A percentile compares a stretch with the other conserved stretches of the same genome.
Evolutionary conservation across 2,113 vertebrate species (phyloP).

Genomic region (Seriola dumerili): DNA sequence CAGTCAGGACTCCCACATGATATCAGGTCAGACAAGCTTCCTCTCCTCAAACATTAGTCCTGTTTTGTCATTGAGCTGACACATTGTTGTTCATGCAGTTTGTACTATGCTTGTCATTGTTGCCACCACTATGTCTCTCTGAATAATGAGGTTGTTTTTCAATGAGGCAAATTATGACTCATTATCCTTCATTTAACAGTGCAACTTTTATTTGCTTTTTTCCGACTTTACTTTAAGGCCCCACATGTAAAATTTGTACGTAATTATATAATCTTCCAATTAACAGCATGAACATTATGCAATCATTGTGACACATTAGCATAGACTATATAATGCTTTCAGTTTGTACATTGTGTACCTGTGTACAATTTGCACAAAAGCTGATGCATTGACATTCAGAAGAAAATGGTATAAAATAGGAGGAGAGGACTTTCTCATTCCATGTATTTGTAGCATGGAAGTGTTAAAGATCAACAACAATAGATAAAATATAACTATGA

Average conservation of each 20-base stretch:
- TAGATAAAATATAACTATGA: no score
- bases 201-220: slow-evolving; percentile 42
- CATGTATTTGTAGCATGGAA: not conserved
- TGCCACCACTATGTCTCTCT: slow-evolving; percentile 14
- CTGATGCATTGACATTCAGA: not conserved
- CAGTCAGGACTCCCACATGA: slow-evolving; percentile 98
- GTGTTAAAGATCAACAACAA: not conserved
- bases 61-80: slow-evolving; percentile 40
- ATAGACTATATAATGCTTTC: not conserved
- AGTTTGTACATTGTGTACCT: slow-evolving; percentile 7
- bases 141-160: slow-evolving; percentile 49
- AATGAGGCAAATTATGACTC: slow-evolving; percentile 55
- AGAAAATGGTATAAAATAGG: slow-evolving; percentile 4
- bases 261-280: slow-evolving; percentile 18
- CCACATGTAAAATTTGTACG: not conserved
- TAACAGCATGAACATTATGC: slow-evolving; percentile 8
- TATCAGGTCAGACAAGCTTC: slow-evolving; percentile 89
- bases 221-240: slow-evolving; percentile 14
- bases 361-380: not conserved
- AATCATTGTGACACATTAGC: not conserved
- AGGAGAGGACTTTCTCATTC: not conserved
- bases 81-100: slow-evolving; percentile 46
- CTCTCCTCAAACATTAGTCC: slow-evolving; percentile 36
- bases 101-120: slow-evolving; percentile 44
- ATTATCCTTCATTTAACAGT: slow-evolving; percentile 59